Evolutionary conservation across 2,888 invertebrate genomes (phyloP).

Genomic region (Noctua fimbriata): DNA sequence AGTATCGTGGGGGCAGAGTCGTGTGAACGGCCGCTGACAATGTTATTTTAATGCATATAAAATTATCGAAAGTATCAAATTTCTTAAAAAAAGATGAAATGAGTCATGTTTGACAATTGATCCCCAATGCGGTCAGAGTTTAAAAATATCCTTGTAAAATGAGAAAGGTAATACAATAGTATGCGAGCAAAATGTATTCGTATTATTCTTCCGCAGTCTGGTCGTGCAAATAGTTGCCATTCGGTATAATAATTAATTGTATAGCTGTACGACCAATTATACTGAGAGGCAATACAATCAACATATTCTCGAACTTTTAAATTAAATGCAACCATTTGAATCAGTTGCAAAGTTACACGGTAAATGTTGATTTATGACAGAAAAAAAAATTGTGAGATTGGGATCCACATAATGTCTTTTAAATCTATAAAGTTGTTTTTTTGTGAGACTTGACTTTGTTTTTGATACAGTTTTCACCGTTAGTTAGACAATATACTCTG

Average conservation of each 20-base stretch:
- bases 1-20: neutral
- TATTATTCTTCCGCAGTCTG: neutral
- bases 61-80: neutral
- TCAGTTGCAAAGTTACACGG: neutral
- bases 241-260: neutral
- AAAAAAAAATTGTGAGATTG: neutral
- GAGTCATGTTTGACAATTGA: neutral
- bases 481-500: too few relatives aligned
- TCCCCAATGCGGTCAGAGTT: neutral
- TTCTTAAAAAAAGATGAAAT: neutral
- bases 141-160: neutral
- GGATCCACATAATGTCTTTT: neutral
- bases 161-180: neutral
- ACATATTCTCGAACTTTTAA: conserved; percentile 9
- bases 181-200: neutral
- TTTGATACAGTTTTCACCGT: neutral
- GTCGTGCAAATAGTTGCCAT: conserved; percentile 26
- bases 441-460: neutral
- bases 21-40: neutral
- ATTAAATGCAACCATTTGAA: conserved; percentile 18
- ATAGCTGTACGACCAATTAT: neutral
- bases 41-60: neutral
- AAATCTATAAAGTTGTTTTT: neutral
- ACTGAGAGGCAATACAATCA: neutral
- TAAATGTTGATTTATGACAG: conserved; percentile 1